Evolutionary conservation across 92 coral and sea anemone genomes (phyloP), one percentile per base, ranked within the genome.

Genomic region (Siderastrea siderea): DNA sequence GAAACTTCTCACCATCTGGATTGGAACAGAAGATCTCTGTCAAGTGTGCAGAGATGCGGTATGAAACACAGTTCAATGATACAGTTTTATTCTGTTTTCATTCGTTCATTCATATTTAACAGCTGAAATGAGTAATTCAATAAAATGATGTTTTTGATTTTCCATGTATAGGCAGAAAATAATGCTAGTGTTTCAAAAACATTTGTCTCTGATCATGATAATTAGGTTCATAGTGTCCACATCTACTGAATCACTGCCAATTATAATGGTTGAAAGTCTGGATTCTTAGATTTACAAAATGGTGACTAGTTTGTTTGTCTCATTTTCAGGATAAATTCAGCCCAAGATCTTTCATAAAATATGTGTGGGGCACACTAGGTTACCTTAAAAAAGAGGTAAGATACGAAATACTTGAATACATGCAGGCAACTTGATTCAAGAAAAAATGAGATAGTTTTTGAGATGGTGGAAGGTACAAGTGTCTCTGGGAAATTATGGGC

Each of bases 1-100:
- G 99, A 97, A 97, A 86, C 95, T 97, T 58, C 87, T 97, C 73
- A 97, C 98, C 15, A 77, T 97, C 68, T 92, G 94, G 94, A 89
- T 88, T 69, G 99, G 99, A 47, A 88, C 94, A 53, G 86, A 88
- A 12, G 97, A 97, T 78, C 95, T 97, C n/a, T 97, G 99, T 62
- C 87, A 91, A 50, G 84, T 91, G 8, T 97, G 99, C 59, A 82
- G 77, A 8, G 85, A 90, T 49, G 79, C 1, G 87, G 87, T 84
- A 74, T 38, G 81, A 66, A 73, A 38, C 15, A 26, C 14, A 11
- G 13, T 68, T 68, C 9, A 14, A 3, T 61, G 0, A 5, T 10
- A 53, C 6, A 53, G 1, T 53, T 53, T 53, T 1, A 7, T 52
- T 64, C 45, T 64, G 19, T 16, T 64, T 64, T 13, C 38, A 26